Evolutionary conservation across 92 coral and sea anemone genomes (phyloP).

Genomic region (Phenganax marumi): DNA sequence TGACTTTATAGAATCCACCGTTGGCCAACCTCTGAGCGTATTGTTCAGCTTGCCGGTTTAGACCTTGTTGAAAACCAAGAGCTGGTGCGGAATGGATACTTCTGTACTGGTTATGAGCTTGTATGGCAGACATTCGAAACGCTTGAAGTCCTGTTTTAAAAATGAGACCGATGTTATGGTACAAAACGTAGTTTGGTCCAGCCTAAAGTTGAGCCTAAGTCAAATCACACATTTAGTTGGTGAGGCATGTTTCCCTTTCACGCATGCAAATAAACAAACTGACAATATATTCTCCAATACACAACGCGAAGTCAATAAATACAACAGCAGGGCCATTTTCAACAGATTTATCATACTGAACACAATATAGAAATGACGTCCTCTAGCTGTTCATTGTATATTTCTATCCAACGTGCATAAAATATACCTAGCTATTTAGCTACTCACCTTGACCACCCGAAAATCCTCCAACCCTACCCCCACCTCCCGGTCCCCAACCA

Average conservation of each 20-base stretch:
- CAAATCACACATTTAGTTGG: too few species aligned
- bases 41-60: constrained; percentile 12
- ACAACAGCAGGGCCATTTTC: too few species aligned
- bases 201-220: too few species aligned
- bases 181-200: constrained; percentile 3
- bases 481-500: constrained; percentile 6
- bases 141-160: constrained; percentile 3
- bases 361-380: too few species aligned
- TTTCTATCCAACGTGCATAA: too few species aligned
- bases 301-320: too few species aligned
- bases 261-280: too few species aligned
- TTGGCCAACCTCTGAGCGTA: constrained; percentile 31
- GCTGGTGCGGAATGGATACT: constrained; percentile 17
- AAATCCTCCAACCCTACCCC: neutral
- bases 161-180: neutral
- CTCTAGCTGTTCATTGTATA: too few species aligned
- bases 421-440: neutral
- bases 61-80: neutral
- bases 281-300: too few species aligned
- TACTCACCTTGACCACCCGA: constrained; percentile 24
- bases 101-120: constrained; percentile 24
- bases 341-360: too few species aligned
- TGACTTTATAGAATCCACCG: neutral
- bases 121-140: constrained; percentile 24
- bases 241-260: too few species aligned